phyloP scores from a whole-genome alignment of 2,797 vertebrate species.

The Typhlichthys eigenmanni region DNA sequence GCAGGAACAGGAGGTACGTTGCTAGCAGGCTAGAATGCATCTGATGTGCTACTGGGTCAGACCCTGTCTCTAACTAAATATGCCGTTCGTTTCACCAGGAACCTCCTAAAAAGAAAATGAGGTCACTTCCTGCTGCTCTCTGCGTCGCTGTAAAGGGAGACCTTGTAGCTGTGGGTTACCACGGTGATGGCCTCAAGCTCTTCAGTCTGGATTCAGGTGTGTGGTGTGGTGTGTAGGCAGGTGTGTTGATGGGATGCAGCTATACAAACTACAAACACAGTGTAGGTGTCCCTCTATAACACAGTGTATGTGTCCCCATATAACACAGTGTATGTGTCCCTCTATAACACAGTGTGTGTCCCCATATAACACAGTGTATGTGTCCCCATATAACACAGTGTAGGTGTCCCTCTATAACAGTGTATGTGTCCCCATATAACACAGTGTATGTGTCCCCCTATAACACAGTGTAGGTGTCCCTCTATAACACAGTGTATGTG shows the following conservation, averaged over 20 bases:
- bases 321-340: too few relatives aligned
- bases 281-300: neutral
- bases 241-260: neutral
- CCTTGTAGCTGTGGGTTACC: slow-evolving; percentile 79
- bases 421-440: too few relatives aligned
- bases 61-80: too few relatives aligned
- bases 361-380: too few relatives aligned
- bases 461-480: neutral
- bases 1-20: slow-evolving; percentile 58
- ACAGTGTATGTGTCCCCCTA: too few relatives aligned
- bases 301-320: too few relatives aligned
- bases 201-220: slow-evolving; percentile 76
- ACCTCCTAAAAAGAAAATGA: slow-evolving; percentile 53
- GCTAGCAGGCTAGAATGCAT: too few relatives aligned
- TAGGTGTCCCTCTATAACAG: too few relatives aligned
- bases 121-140: slow-evolving; percentile 68
- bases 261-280: neutral
- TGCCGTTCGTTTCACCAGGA: slow-evolving; percentile 7
- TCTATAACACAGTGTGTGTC: too few relatives aligned
- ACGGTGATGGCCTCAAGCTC: slow-evolving; percentile 76
- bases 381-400: too few relatives aligned
- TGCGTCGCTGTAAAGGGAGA: slow-evolving; percentile 73
- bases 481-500: neutral
- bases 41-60: too few relatives aligned
- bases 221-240: neutral